Base-by-base conservation (phyloP, 1,140 invertebrate species). In the Notospermus geniculatus region DNA sequence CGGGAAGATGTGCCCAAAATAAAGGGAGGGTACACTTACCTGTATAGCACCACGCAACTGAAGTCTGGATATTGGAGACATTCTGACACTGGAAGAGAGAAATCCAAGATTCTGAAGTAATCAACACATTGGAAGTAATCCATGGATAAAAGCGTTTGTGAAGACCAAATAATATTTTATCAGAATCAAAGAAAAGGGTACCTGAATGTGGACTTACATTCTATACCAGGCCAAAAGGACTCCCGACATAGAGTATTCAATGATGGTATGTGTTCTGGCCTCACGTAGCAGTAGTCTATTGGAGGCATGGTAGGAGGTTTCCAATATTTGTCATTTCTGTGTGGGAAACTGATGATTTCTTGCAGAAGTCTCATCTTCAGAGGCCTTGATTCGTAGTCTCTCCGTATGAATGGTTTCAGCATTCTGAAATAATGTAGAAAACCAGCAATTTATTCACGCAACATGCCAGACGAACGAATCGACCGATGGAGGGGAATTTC, bases 171-270 rank as follows among this genome's bases (percentile, higher is more conserved):
- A n/a, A n/a, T n/a, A n/a, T n/a, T n/a, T n/a, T n/a, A n/a, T n/a
- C n/a, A n/a, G n/a, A n/a, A n/a, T 52, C 46, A 27, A 22, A 7
- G 46, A 52, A 52, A 7, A 7, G n/a, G 9, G 4, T 9, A 22
- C 4, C 19, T 25, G 29, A 54, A 22, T n/a, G n/a, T 19, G 30
- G 54, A 85, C 87, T 87, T 81, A 93, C 91, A 82, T 80, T 95
- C 92, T 63, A 95, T 91, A 32, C 91, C 91, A 11, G 91, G 89
- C 92, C 92, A 95, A 79, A 95, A 95, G 75, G 88, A 90, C 70
- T 89, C 86, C 62, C 87, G 85, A 56, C 90, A 91, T 11, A 95
- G 75, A 54, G 86, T 87, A 80, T 95, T 95, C 30, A 95, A 87
- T 0, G 90, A 89, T 1, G 91, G 88, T 63, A 95, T 90, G 75